Base-by-base conservation (phyloP, 2,888 invertebrate genomes). In the Eristalis pertinax region DNA sequence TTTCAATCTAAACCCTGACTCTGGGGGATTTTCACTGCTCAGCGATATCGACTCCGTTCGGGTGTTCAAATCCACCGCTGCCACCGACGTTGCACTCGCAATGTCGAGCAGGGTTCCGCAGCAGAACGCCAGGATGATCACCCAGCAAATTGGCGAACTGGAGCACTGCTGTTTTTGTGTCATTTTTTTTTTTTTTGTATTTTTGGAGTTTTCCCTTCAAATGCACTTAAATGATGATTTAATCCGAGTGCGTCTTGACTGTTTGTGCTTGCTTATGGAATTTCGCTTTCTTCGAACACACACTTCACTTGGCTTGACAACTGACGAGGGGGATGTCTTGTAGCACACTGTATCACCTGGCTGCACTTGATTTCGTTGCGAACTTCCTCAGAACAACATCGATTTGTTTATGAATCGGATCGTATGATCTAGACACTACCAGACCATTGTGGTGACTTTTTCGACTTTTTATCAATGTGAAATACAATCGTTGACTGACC, bases 401-500 rank as follows among this genome's bases (percentile, higher is more conserved):
- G 67, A 26, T 65, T 72, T 79, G 73, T 65, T 79, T 79, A 73
- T 73, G 62, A 74, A 68, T 73, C 56, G 50, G 29, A 73, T 38
- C 67, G 26, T 41, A 64, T 38, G 41, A 41, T 35, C 64, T 64
- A 13, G 72, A 29, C 56, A 24, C 69, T 65, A 79, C 64, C 72
- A 72, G 26, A 67, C 60, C 79, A 67, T 79, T 22, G 24, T 73
- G 3, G 8, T 26, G 58, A 63, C 63, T 75, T 83, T 86, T 83
- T 83, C 38, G 0, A 38, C 38, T 5, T 50, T 50, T 50, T 50
- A 78, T 70, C 83, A 83, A 83, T 38, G 63, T 75, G 86, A 86
- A 83, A 72, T 63, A 83, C 83, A 83, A 83, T 79, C 78, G 65
- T 41, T 35, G 83, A 86, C 86, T 83, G 86, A 82, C 41, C 43